Conservation (phyloP, 2,797 vertebrate species). For the Sternarchorhynchus goeldii region DNA sequence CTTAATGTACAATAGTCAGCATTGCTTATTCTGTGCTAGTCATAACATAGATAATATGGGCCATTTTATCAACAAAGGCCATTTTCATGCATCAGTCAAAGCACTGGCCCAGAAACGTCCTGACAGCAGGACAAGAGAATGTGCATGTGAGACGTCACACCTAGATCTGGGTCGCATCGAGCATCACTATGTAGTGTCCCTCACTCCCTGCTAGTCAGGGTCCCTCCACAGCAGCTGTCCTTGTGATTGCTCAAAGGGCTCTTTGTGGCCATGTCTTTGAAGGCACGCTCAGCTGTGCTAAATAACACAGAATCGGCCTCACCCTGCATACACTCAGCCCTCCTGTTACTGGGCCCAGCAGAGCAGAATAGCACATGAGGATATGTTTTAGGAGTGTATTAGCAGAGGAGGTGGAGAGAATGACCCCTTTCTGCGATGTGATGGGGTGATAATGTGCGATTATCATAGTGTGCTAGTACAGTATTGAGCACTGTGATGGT, state of each 20-base stretch:
- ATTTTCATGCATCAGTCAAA: constrained; percentile 34
- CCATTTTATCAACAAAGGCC: constrained; percentile 39
- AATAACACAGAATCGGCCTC: constrained; percentile 54
- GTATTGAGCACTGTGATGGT: too few species aligned
- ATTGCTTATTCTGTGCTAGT: too few species aligned
- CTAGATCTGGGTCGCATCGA: constrained; percentile 3
- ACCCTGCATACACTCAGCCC: constrained; percentile 8
- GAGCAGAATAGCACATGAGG: constrained; percentile 3
- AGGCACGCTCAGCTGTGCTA: constrained; percentile 70
- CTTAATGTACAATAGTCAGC: too few species aligned
- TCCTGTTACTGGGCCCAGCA: constrained; percentile 32
- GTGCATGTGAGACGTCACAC: background rate
- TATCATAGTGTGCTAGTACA: background rate
- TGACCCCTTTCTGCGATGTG: background rate
- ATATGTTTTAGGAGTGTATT: constrained; percentile 10
- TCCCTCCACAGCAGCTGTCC: constrained; percentile 69
- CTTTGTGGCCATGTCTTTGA: constrained; percentile 72
- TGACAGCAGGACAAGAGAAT: constrained; percentile 24
- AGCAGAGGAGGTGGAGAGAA: background rate
- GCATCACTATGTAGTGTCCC: constrained; percentile 1
- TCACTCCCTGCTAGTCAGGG: constrained; percentile 68
- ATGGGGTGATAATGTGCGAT: background rate
- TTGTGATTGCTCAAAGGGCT: constrained; percentile 71
- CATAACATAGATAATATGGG: background rate
- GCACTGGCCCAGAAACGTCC: constrained; percentile 20